Evolutionary conservation across 2,888 invertebrate species (phyloP), one percentile per base, ranked within the genome.

Genomic region (Himalopsyche tibetana): DNA sequence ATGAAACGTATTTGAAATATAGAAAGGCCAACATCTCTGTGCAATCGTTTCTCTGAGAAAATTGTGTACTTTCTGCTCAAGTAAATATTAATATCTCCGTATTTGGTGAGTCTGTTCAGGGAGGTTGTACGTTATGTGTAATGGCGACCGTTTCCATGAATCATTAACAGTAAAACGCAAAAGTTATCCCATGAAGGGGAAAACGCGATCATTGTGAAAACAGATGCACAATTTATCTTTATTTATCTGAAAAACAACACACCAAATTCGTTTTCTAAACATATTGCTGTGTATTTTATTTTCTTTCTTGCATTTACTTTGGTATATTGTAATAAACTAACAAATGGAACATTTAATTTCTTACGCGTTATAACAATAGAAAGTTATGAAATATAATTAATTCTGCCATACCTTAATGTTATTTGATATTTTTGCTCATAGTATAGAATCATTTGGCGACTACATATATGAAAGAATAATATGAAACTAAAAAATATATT

Each of bases 181-280:
- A 74, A 38, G 74, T 74, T 74, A 74, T 74, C 74, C 15, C 74
- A 74, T 74, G 74, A 84, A 40, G 56, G 80, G 63, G 69, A 45
- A 51, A 45, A 82, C 51, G 81, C 51, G 11, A 19, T 82, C 69
- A 74, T 69, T 82, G 81, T 84, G 74, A 40, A 74, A 84, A 82
- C 83, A 55, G 80, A 36, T 82, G 40, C 81, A 84, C 84, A 84
- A 86, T 86, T 86, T 84, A 84, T 86, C 84, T 84, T 79, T 84
- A 82, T 86, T 86, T 86, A 86, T 86, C 82, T 82, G 86, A 86
- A 84, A 84, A 55, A 63, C 38, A 74, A 74, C 74, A 74, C 28
- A 38, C n/a, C 36, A 74, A 74, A 74, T 38, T 4, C 36, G 74
- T 74, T 2, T 38, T 38, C 5, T 38, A 74, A 38, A 74, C 38